A percentile compares a stretch with the other conserved stretches of the same genome.
These are phyloP conservation scores for roundworm (Caenorhabditis elegans) DNA, from an alignment of 1,140 invertebrate genomes.

Conservation along the genomic window DNA sequence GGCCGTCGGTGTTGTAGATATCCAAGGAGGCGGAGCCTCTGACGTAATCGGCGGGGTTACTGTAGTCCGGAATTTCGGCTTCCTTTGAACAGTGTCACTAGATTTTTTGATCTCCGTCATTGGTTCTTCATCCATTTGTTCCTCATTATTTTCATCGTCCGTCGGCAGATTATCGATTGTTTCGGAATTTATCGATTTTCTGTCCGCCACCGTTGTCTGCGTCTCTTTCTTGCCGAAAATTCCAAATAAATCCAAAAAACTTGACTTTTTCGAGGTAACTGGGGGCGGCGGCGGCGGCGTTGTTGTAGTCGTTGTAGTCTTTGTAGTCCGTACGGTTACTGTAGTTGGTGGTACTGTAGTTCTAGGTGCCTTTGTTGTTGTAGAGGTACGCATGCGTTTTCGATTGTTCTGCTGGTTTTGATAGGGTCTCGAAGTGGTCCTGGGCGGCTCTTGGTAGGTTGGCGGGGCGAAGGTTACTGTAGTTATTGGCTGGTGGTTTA, in stretches of 20 bases:
- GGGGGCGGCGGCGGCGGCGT: not conserved
- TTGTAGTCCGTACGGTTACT: constrained; percentile 24
- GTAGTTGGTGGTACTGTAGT: constrained; percentile 24
- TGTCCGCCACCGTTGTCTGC: constrained; percentile 1
- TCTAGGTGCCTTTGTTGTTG: constrained; percentile 18
- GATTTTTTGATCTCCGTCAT: not conserved
- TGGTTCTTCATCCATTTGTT: constrained; percentile 8
- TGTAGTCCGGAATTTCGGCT: constrained; percentile 23
- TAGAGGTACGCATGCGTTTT: constrained; percentile 24
- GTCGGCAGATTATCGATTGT: not conserved
- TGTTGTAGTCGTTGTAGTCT: constrained; percentile 38
- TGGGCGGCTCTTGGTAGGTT: not conserved
- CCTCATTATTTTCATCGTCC: constrained; percentile 9
- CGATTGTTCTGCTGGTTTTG: not conserved
- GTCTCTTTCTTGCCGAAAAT: not conserved
- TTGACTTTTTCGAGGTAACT: constrained; percentile 22
- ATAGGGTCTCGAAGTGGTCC: not conserved
- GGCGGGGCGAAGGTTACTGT: constrained; percentile 8
- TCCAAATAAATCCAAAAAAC: constrained; percentile 16
- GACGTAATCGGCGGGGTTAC: not conserved
- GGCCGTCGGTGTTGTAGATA: constrained; percentile 17
- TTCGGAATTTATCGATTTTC: no score
- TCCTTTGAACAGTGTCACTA: not conserved
- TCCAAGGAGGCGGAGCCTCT: constrained; percentile 29
- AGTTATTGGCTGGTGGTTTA: not conserved